phyloP scores from a whole-genome alignment of 2,797 vertebrate genomes.

The Eupleurogrammus muticus region DNA sequence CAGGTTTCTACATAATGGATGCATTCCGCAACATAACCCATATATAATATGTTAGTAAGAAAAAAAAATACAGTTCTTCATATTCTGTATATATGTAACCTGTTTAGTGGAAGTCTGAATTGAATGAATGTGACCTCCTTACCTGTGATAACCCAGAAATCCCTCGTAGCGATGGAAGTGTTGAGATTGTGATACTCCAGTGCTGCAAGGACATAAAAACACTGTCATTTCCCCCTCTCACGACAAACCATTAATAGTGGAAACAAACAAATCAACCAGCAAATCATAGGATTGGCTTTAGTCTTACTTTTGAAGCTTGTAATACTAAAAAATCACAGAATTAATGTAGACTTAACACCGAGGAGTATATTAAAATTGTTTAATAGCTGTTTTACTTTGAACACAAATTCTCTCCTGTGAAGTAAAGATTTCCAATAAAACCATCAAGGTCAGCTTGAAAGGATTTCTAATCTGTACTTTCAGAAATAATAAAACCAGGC shows the following conservation, averaged over 20 bases:
- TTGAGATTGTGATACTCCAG: constrained; percentile 98
- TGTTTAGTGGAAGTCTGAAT: too few relatives aligned
- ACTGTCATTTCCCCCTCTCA: background rate
- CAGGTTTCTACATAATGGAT: background rate
- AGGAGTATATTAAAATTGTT: too few relatives aligned
- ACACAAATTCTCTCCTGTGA: too few relatives aligned
- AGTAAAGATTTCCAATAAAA: too few relatives aligned
- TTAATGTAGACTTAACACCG: too few relatives aligned
- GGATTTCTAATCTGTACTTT: too few relatives aligned
- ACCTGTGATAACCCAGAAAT: constrained; percentile 99
- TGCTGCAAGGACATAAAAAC: constrained; percentile 79
- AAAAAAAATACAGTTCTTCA: background rate
- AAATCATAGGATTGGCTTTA: too few relatives aligned
- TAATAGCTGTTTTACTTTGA: too few relatives aligned
- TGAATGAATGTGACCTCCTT: constrained; percentile 40
- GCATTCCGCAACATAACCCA: background rate
- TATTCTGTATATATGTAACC: background rate
- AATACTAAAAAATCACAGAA: too few relatives aligned
- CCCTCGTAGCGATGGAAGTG: constrained; percentile 91
- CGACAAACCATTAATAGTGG: background rate
- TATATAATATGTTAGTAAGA: background rate
- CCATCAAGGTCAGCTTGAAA: too few relatives aligned
- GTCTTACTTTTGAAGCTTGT: too few relatives aligned
- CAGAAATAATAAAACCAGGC: too few relatives aligned
- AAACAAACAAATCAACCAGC: background rate